A percentile compares a stretch with the other conserved stretches of the same genome.
These are phyloP conservation scores for Volucella bombylans DNA, from an alignment of 2,888 invertebrate genomes.

Conservation along the genomic window DNA sequence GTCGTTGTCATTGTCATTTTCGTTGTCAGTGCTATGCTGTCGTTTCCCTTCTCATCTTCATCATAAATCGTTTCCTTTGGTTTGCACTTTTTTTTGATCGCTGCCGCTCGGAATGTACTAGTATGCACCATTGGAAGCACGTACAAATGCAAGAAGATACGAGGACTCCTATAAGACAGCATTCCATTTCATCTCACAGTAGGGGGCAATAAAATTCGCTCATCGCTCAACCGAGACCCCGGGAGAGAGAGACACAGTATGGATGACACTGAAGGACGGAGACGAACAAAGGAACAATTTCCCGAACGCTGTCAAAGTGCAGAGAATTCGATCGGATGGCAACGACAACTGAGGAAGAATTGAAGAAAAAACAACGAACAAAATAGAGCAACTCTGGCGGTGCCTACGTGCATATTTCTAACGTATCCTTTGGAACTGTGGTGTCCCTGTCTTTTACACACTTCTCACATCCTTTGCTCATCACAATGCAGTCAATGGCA, in stretches of 20 bases:
- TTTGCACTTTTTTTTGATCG: slow-evolving; percentile 23
- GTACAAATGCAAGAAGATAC: slow-evolving; percentile 29
- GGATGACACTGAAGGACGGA: not conserved
- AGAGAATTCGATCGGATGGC: slow-evolving; percentile 33
- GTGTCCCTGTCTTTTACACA: slow-evolving; percentile 44
- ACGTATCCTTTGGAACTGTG: slow-evolving; percentile 10
- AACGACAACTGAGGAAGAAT: slow-evolving; percentile 7
- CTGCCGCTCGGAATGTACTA: not conserved
- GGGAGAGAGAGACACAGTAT: too few relatives aligned
- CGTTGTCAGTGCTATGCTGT: not conserved
- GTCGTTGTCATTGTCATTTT: not conserved
- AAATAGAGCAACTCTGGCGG: slow-evolving; percentile 6
- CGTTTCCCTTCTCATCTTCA: slow-evolving; percentile 5
- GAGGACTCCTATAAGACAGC: not conserved
- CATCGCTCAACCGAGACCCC: not conserved
- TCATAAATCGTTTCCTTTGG: slow-evolving; percentile 59
- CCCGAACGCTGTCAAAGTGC: too few relatives aligned
- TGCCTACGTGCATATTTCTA: slow-evolving; percentile 30
- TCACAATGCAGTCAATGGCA: not conserved
- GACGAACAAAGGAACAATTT: slow-evolving; percentile 36
- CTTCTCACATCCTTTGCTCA: slow-evolving; percentile 6
- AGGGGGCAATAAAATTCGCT: slow-evolving; percentile 36
- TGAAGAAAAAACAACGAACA: not conserved
- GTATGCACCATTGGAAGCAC: slow-evolving; percentile 30
- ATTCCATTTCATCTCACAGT: slow-evolving; percentile 38